Percentiles rank a stretch among this genome's conserved stretches.
Conservation (phyloP, 2,113 vertebrate genomes). For the Apistogramma diplotaenia region DNA sequence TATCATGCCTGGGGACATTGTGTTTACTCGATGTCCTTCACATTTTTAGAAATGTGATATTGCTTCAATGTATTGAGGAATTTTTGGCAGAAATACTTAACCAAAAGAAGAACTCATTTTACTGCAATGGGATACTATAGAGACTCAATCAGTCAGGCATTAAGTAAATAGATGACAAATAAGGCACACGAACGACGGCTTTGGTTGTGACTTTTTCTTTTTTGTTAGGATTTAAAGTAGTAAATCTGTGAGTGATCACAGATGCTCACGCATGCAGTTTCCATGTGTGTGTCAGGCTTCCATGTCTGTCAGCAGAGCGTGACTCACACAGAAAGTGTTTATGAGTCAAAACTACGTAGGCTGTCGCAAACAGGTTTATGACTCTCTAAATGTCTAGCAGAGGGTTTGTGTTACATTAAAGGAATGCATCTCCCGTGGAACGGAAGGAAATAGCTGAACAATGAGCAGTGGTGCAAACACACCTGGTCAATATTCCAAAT, state of each 20-base stretch:
- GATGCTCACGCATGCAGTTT: not conserved
- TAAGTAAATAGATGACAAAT: conserved; percentile 8
- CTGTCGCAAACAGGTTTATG: conserved; percentile 59
- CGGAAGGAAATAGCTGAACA: conserved; percentile 46
- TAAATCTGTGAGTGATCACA: not conserved
- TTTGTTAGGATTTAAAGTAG: conserved; percentile 6
- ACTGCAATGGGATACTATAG: not conserved
- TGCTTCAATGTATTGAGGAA: not conserved
- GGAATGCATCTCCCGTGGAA: conserved; percentile 41
- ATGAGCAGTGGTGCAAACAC: conserved; percentile 41
- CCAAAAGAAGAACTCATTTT: not conserved
- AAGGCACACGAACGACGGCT: not conserved
- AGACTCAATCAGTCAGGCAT: not conserved
- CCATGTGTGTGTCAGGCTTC: not conserved
- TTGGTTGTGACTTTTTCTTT: not conserved
- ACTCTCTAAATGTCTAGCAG: conserved; percentile 41
- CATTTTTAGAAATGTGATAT: not conserved
- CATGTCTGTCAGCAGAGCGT: conserved; percentile 43
- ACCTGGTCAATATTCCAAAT: conserved; percentile 40
- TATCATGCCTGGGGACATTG: not conserved
- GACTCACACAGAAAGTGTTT: conserved; percentile 59
- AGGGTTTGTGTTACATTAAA: conserved; percentile 39
- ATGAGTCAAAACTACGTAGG: conserved; percentile 60
- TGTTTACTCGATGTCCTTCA: not conserved
- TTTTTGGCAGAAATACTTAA: not conserved